Base-by-base conservation (phyloP, 2,797 vertebrate species). In the Falco concolor region DNA sequence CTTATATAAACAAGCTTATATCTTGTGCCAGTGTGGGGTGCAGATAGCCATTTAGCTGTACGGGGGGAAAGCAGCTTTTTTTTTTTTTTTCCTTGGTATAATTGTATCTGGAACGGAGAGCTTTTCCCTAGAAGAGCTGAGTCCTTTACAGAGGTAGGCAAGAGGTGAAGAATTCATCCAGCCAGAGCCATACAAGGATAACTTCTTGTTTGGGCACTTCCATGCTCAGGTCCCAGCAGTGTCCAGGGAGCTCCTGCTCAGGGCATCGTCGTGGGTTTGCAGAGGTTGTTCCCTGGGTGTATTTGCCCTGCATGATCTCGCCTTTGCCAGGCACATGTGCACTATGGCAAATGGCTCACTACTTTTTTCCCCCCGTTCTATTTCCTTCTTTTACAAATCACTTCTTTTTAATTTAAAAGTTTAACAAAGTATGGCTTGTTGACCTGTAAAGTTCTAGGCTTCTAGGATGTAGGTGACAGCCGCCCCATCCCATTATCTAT, bases 221-320 rank as follows among this genome's bases (percentile, higher is more conserved):
- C 44, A 9, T 28, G 30, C 49, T 54, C 34, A 14, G 40, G 38
- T 53, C 87, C 36, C 85, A 67, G 76, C 69, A 85, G 44, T 78
- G 38, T 22, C 53, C 34, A 10, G 34, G 77, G n/a, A 42, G 23
- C 56, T 91, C 34, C 38, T 78, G 19, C 76, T 69, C 5, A 2
- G 42, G n/a, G 28, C 32, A 42, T 30, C 40, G 0, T 12, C 0
- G 0, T 50, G n/a, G 34, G 19, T 57, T 91, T 47, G n/a, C 36
- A 70, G 52, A 56, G 30, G 64, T 61, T 85, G 20, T 57, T 72
- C 14, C 27, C 24, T 17, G 22, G 7, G 10, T 30, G 2, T 20
- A 61, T 95, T 77, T 91, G 25, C 23, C 25, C 15, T 56, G 34
- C 0, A 2, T 44, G 57, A 81, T 79, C 85, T 72, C 34, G 9